Conservation (phyloP, 2,113 vertebrate genomes). For the Poeciliopsis retropinna region DNA sequence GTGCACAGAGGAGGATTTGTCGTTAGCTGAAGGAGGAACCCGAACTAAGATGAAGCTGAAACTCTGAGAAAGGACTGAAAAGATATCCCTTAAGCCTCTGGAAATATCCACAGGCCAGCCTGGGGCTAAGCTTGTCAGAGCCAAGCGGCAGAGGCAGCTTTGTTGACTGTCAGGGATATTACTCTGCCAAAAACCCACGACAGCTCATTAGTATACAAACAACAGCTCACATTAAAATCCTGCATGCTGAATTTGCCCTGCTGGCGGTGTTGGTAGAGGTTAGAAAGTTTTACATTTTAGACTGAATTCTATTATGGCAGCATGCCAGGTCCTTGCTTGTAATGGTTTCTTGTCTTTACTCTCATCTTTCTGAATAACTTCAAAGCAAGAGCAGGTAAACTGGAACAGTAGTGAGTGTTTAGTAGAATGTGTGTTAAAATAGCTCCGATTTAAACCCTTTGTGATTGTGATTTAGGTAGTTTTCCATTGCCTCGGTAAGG, state of each 20-base stretch:
- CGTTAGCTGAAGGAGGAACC: constrained; percentile 47
- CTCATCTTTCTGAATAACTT: constrained; percentile 48
- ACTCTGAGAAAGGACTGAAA: constrained; percentile 30
- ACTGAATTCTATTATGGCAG: not conserved
- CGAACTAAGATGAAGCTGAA: constrained; percentile 26
- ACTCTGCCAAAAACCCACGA: constrained; percentile 14
- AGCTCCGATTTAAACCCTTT: constrained; percentile 8
- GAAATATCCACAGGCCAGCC: constrained; percentile 29
- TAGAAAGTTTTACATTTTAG: not conserved
- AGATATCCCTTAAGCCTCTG: constrained; percentile 39
- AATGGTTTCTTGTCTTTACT: constrained; percentile 37
- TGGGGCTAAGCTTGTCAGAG: constrained; percentile 46
- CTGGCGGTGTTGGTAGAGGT: constrained; percentile 3
- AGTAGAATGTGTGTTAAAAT: constrained; percentile 49
- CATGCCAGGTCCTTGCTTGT: constrained; percentile 9
- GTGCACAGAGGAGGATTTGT: constrained; percentile 17
- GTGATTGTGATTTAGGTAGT: constrained; percentile 44
- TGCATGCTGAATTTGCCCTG: constrained; percentile 11
- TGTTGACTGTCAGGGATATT: constrained; percentile 14
- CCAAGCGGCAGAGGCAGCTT: constrained; percentile 29
- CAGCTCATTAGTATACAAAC: constrained; percentile 15
- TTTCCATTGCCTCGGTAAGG: not conserved
- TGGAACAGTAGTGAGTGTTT: constrained; percentile 27
- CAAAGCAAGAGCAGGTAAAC: constrained; percentile 80
- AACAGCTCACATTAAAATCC: constrained; percentile 19